A percentile compares a stretch with the other conserved stretches of the same genome.
phyloP scores from a whole-genome alignment of 2,113 vertebrate genomes.

The Leptosomus discolor region DNA sequence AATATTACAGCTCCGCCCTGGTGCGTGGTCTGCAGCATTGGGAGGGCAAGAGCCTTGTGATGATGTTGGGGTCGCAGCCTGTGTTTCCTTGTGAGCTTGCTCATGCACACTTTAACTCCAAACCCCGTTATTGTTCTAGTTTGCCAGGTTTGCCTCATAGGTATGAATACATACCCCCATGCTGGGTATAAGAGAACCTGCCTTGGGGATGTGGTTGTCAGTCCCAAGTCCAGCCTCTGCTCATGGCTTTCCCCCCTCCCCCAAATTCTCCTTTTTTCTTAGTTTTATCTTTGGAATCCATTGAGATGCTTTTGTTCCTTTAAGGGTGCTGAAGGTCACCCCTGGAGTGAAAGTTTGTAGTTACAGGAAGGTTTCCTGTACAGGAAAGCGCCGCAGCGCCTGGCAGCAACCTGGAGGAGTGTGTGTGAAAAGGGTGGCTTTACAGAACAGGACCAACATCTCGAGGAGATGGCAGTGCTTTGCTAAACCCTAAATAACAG shows the following conservation, averaged over 20 bases:
- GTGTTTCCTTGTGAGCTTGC: not conserved
- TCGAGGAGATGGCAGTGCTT: not conserved
- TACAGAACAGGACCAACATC: not conserved
- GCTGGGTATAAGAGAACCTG: not conserved
- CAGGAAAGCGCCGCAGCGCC: too few species aligned
- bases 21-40: not conserved
- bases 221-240: not conserved
- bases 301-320: not conserved
- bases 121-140: rapidly evolving
- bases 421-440: not conserved
- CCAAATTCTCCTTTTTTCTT: not conserved
- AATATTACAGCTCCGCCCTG: not conserved
- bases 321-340: not conserved
- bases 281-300: not conserved
- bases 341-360: not conserved
- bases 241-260: rapidly evolving
- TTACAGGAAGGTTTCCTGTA: not conserved
- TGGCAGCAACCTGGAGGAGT: not conserved
- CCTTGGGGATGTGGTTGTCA: not conserved
- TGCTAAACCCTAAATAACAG: not conserved
- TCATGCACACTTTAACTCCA: not conserved
- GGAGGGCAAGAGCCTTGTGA: not conserved
- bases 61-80: not conserved
- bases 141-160: not conserved
- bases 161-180: not conserved